Conservation (phyloP, 2,888 invertebrate species). For the Scaptomyza parva region DNA sequence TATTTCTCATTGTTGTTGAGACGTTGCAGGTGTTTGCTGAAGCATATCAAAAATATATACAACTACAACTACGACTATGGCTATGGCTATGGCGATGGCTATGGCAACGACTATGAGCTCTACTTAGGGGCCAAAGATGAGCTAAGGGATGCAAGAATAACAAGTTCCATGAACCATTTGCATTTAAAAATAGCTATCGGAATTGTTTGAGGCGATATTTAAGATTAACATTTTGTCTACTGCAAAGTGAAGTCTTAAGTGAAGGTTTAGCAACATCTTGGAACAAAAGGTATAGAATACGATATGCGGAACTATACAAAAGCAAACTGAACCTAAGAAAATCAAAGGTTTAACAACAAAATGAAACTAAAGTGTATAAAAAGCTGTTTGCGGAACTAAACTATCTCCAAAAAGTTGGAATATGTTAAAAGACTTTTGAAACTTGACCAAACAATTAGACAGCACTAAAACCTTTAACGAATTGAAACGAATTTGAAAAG, state of each 20-base stretch:
- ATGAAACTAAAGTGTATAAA: too few species aligned
- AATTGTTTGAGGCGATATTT: not conserved
- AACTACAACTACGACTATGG: too few species aligned
- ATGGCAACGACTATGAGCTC: conserved; percentile 3
- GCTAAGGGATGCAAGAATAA: conserved; percentile 12
- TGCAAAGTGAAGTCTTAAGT: not conserved
- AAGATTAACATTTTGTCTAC: conserved; percentile 4
- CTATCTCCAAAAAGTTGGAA: not conserved
- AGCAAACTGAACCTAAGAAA: too few species aligned
- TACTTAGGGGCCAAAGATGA: conserved; percentile 1
- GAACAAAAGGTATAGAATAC: not conserved
- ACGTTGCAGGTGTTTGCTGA: conserved; percentile 78
- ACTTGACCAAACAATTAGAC: not conserved
- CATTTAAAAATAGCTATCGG: not conserved
- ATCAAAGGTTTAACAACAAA: too few species aligned
- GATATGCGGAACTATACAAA: not conserved
- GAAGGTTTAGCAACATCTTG: not conserved
- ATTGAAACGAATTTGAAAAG: too few species aligned
- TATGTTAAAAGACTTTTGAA: not conserved
- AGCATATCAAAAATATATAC: conserved; percentile 73
- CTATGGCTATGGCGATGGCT: conserved; percentile 27
- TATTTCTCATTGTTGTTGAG: conserved; percentile 79
- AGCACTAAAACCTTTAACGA: not conserved
- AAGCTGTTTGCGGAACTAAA: too few species aligned
- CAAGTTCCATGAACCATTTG: conserved; percentile 15